Evolutionary conservation across 2,797 vertebrate species (phyloP).

Genomic region (Columba guinea): DNA sequence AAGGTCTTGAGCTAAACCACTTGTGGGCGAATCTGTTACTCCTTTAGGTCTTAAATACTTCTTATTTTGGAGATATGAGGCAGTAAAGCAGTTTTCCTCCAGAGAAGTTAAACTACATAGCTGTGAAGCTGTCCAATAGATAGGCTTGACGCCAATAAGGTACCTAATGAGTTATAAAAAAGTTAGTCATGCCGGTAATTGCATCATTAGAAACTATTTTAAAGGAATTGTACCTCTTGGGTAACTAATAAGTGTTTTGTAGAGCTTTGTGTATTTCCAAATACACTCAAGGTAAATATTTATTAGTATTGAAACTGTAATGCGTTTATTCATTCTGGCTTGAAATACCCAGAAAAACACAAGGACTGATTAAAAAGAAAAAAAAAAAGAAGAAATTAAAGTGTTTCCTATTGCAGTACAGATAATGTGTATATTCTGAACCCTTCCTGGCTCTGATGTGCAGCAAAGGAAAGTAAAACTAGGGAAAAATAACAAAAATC

Average conservation of each 20-base stretch:
- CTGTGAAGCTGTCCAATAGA: conserved; percentile 38
- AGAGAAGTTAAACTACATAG: conserved; percentile 34
- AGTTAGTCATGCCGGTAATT: conserved; percentile 47
- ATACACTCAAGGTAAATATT: not conserved
- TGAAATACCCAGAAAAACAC: not conserved
- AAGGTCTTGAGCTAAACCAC: not conserved
- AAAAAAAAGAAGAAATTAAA: not conserved
- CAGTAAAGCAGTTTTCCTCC: not conserved
- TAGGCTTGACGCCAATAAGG: conserved; percentile 42
- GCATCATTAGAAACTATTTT: conserved; percentile 32
- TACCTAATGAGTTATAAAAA: conserved; percentile 60
- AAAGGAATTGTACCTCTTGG: conserved; percentile 24
- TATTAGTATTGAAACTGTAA: not conserved
- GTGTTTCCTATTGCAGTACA: not conserved
- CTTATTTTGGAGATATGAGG: not conserved
- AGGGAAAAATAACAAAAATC: not conserved
- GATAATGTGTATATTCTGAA: not conserved
- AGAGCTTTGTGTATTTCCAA: conserved; percentile 17
- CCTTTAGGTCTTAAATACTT: not conserved
- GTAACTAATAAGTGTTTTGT: not conserved
- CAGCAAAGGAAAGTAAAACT: not conserved
- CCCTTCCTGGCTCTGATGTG: not conserved
- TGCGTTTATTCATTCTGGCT: not conserved
- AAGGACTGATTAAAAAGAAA: not conserved
- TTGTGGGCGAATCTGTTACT: not conserved